Percentiles rank a stretch among this genome's conserved stretches.
phyloP scores from a whole-genome alignment of 2,888 invertebrate species.

The Leucoptera coffeella region DNA sequence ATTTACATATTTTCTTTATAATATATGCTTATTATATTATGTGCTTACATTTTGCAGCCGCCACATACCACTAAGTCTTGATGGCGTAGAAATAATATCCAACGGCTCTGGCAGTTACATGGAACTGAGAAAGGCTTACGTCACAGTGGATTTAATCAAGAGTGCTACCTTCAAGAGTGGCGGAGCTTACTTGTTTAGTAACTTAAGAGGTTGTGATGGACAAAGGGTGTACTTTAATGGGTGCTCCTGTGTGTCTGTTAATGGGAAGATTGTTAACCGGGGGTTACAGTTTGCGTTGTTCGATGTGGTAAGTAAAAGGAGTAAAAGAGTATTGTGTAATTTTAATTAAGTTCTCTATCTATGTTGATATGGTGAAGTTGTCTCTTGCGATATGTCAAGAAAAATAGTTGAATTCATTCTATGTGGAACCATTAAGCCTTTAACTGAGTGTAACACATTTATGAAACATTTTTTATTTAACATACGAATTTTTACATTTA shows the following conservation, averaged over 20 bases:
- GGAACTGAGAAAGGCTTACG: constrained; percentile 86
- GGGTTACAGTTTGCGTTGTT: constrained; percentile 83
- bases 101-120: constrained; percentile 93
- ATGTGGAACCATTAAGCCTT: too few relatives aligned
- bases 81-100: constrained; percentile 92
- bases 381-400: too few relatives aligned
- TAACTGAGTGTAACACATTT: too few relatives aligned
- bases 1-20: too few relatives aligned
- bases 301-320: constrained; percentile 83
- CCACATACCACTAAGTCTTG: constrained; percentile 80
- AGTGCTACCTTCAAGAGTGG: constrained; percentile 90
- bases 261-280: constrained; percentile 80
- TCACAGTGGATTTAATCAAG: constrained; percentile 84
- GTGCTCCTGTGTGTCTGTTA: constrained; percentile 84
- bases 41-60: constrained; percentile 53
- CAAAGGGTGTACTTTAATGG: constrained; percentile 94
- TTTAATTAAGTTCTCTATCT: too few relatives aligned
- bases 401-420: too few relatives aligned
- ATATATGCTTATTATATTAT: too few relatives aligned
- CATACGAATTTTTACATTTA: too few relatives aligned
- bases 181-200: constrained; percentile 92
- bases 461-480: too few relatives aligned
- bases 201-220: constrained; percentile 95
- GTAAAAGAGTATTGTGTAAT: too few relatives aligned
- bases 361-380: too few relatives aligned